Conservation (phyloP, 2,797 vertebrate species). For the Sebastes matsubarae region DNA sequence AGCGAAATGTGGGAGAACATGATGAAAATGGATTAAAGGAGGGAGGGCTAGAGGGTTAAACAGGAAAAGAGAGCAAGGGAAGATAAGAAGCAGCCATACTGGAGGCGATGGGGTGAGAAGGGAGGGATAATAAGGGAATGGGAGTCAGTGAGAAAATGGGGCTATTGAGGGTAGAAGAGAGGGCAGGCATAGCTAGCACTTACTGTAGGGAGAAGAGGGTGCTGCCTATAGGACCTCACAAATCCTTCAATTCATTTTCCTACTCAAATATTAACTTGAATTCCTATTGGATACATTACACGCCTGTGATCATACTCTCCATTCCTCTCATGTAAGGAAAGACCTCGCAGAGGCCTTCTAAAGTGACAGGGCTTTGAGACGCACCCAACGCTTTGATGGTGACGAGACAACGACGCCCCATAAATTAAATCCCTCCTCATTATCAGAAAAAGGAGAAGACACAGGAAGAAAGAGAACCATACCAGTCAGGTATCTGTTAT, state of each 20-base stretch:
- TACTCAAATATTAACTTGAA: slow-evolving; percentile 21
- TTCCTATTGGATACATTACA: slow-evolving; percentile 9
- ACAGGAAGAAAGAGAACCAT: neutral
- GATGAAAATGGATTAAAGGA: slow-evolving; percentile 4
- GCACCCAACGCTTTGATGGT: neutral
- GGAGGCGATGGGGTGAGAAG: neutral
- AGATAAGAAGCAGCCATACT: slow-evolving; percentile 18
- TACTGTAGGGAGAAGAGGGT: slow-evolving; percentile 1
- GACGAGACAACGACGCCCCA: neutral
- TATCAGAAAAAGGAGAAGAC: neutral
- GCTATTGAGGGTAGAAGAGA: slow-evolving; percentile 14
- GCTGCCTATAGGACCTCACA: slow-evolving; percentile 8
- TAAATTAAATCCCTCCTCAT: neutral
- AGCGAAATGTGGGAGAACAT: neutral
- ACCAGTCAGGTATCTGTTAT: neutral
- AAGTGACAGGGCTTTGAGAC: neutral
- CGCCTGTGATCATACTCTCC: neutral
- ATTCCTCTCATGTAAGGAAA: neutral
- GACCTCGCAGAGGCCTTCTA: neutral
- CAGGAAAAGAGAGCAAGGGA: neutral
- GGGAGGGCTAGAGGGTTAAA: neutral
- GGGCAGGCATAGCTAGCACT: neutral
- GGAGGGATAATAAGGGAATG: slow-evolving; percentile 10
- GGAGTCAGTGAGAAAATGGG: slow-evolving; percentile 13
- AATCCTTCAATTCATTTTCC: slow-evolving; percentile 25